Base-by-base conservation (phyloP, 2,888 invertebrate species). In the Tetragonula carbonaria region DNA sequence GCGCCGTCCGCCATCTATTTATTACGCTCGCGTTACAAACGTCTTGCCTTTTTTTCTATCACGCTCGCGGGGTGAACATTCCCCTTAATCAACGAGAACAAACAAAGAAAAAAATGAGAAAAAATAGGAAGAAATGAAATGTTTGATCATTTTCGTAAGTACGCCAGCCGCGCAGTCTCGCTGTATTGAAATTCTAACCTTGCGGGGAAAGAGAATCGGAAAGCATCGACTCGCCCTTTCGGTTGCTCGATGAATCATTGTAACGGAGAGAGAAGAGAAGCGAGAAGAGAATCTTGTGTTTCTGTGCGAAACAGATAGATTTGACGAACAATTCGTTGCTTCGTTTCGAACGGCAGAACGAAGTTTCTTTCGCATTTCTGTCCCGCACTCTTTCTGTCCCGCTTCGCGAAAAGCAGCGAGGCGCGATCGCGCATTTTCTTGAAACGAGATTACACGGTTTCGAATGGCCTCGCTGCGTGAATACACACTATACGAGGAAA, bases 51-150 rank as follows among this genome's bases (percentile, higher is more conserved):
- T 70, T 28, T 70, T 55, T n/a, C 65, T 23, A 33, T 33, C 75
- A 71, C 75, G 33, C 72, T 71, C 66, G 33, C 6, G 3, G 33
- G 33, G n/a, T 59, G 82, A 74, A 82, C 74, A 75, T 74, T 62
- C 57, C 71, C 66, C 71, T 55, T 82, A 82, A 75, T 82, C 75
- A 81, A 82, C 81, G 74, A 45, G 8, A 45, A 45, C 57, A 14
- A 21, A 2, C 50, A 28, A 23, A 33, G 23, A 23, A 23, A n/a
- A 16, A 16, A n/a, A 14, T 2, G 16, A 16, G 18, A 53, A 38
- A 33, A 8, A 38, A 38, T 33, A 28, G 74, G 57, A 79, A 81
- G 72, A 66, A 62, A 74, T 33, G 74, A 38, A 28, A 45, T 76
- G 67, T 83, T 81, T 83, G 72, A 83, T 83, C 81, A 81, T 72